These are phyloP conservation scores for Hypotaenidia okinawae DNA, from an alignment of 2,797 vertebrate species.

Conservation along the genomic window DNA sequence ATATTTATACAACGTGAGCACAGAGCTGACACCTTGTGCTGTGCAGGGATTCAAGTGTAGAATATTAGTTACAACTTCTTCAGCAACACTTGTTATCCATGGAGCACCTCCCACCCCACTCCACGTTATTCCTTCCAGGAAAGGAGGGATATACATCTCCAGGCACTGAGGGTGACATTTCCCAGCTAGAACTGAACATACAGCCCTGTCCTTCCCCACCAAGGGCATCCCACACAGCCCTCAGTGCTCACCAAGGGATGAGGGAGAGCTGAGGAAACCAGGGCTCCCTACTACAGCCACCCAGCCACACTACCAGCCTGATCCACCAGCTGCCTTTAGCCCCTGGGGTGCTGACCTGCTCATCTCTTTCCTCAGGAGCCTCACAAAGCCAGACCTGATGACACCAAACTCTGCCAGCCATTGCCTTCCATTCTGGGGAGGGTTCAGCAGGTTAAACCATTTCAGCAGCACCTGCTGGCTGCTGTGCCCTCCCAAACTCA, in stretches of 20 bases:
- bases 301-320: too few species aligned
- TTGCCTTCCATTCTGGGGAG: not conserved
- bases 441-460: not conserved
- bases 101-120: not conserved
- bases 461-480: not conserved
- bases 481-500: not conserved
- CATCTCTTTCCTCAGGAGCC: not conserved
- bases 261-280: not conserved
- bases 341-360: not conserved
- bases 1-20: conserved; percentile 23
- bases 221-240: not conserved
- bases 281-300: not conserved
- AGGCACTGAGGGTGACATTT: not conserved
- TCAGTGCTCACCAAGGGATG: not conserved
- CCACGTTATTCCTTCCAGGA: not conserved
- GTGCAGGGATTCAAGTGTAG: not conserved
- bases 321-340: not conserved
- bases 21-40: not conserved
- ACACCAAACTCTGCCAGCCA: not conserved
- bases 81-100: not conserved
- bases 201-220: not conserved
- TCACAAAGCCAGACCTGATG: not conserved
- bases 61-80: not conserved
- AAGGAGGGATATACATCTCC: not conserved
- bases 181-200: not conserved